A percentile compares a stretch with the other conserved stretches of the same genome.
Evolutionary conservation across 2,888 invertebrate species (phyloP).

Genomic region (Andrena haemorrhoa): DNA sequence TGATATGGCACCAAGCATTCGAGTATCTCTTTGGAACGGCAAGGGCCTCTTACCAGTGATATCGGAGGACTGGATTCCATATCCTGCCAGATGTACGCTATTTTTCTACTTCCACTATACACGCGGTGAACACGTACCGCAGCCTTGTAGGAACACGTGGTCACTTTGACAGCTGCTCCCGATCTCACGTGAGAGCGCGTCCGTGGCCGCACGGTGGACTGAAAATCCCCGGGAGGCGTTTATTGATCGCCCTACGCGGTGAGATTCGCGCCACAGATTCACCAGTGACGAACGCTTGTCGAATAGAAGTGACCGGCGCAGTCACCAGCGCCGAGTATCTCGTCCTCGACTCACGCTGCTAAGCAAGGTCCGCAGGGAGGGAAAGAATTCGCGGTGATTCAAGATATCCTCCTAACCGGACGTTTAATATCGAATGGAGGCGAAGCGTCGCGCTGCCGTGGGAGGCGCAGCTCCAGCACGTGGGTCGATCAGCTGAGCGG

Average conservation of each 20-base stretch:
- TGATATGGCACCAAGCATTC: conserved; percentile 8
- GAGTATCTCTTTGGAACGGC: background rate
- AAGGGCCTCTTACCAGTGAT: background rate
- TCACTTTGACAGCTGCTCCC: conserved; percentile 51
- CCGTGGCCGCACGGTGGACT: conserved; percentile 37
- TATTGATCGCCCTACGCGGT: conserved; percentile 51
- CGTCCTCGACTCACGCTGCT: background rate
- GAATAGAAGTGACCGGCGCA: background rate
- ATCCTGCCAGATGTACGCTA: background rate
- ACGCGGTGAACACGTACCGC: conserved; percentile 42
- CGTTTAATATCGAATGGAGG: conserved; percentile 18
- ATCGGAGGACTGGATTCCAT: background rate
- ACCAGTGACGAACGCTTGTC: conserved; percentile 13
- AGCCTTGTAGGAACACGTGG: conserved; percentile 56
- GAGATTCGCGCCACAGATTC: conserved; percentile 36
- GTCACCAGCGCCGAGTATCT: background rate
- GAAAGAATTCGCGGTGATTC: background rate
- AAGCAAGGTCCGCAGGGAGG: background rate
- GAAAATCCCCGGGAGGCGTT: conserved; percentile 58
- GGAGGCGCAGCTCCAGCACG: conserved; percentile 46
- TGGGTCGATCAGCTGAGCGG: conserved; percentile 57
- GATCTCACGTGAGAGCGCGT: conserved; percentile 55
- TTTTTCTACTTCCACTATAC: conserved; percentile 4
- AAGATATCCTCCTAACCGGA: conserved; percentile 18
- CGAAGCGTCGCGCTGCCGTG: conserved; percentile 10